These are phyloP conservation scores for Liopterus haemorrhoidalis DNA, from an alignment of 2,888 invertebrate species.

Conservation along the genomic window DNA sequence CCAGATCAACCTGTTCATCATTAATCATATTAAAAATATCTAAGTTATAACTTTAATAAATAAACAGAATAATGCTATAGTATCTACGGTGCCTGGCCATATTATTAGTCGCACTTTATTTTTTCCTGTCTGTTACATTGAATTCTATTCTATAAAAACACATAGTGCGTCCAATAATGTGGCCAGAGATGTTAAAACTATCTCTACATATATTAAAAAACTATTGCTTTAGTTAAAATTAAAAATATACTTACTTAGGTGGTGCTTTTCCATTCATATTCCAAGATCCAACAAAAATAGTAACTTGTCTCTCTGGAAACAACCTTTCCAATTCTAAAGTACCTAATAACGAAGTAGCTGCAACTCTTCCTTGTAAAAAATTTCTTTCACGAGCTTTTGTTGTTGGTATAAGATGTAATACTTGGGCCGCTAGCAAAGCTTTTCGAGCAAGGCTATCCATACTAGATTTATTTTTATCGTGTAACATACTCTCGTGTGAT, in stretches of 20 bases:
- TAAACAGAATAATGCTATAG: no score
- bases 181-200: neutral
- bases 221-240: neutral
- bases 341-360: slow-evolving; percentile 75
- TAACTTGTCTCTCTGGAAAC: slow-evolving; percentile 77
- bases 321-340: slow-evolving; percentile 79
- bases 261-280: slow-evolving; percentile 92
- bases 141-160: no score
- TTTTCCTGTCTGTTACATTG: no score
- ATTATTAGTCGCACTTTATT: no score
- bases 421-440: slow-evolving; percentile 71
- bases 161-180: no score
- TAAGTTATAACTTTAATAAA: no score
- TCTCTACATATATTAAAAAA: slow-evolving; percentile 9
- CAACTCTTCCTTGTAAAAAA: slow-evolving; percentile 72
- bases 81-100: no score
- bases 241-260: slow-evolving; percentile 57
- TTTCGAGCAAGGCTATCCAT: slow-evolving; percentile 68
- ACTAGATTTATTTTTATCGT: slow-evolving; percentile 43
- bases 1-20: no score
- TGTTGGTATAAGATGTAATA: slow-evolving; percentile 74
- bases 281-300: slow-evolving; percentile 90
- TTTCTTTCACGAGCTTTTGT: slow-evolving; percentile 77
- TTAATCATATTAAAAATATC: no score
- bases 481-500: slow-evolving; percentile 43